phyloP scores from a whole-genome alignment of 37 sponge, comb jelly and placozoan genomes.

The Geodia barretti region DNA sequence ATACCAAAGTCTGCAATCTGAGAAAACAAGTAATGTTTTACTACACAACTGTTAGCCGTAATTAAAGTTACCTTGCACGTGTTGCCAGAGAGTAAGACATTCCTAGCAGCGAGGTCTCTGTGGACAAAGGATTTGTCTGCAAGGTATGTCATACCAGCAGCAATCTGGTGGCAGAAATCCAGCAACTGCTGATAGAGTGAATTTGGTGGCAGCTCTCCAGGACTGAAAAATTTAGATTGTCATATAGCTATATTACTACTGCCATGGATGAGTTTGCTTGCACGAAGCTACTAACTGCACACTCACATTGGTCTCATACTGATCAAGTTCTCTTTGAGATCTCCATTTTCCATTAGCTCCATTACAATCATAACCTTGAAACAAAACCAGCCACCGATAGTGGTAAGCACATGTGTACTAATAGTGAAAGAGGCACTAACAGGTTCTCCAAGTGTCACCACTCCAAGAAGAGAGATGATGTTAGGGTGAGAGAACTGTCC shows the following conservation, averaged over 20 bases:
- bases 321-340: constrained; percentile 12
- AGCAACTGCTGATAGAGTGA: constrained; percentile 15
- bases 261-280: background rate
- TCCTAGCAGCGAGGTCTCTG: constrained; percentile 73
- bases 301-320: background rate
- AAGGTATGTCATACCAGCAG: constrained; percentile 61
- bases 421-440: constrained; percentile 40
- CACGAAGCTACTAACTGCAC: background rate
- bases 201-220: constrained; percentile 1
- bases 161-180: constrained; percentile 46
- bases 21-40: background rate
- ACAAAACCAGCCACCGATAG: background rate
- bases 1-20: constrained; percentile 43
- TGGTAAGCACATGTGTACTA: background rate
- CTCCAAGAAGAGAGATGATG: constrained; percentile 52
- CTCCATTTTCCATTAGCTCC: constrained; percentile 61
- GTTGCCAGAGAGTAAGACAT: constrained; percentile 49
- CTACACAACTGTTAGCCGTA: too few relatives aligned
- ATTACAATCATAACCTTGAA: constrained; percentile 65
- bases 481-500: constrained; percentile 70
- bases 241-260: too few relatives aligned
- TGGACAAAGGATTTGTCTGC: constrained; percentile 66
- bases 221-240: constrained; percentile 5
- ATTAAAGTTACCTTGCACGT: constrained; percentile 53
- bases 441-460: constrained; percentile 71